These are phyloP conservation scores for Melanerpes formicivorus DNA, from an alignment of 2,113 vertebrate species.

Conservation along the genomic window DNA sequence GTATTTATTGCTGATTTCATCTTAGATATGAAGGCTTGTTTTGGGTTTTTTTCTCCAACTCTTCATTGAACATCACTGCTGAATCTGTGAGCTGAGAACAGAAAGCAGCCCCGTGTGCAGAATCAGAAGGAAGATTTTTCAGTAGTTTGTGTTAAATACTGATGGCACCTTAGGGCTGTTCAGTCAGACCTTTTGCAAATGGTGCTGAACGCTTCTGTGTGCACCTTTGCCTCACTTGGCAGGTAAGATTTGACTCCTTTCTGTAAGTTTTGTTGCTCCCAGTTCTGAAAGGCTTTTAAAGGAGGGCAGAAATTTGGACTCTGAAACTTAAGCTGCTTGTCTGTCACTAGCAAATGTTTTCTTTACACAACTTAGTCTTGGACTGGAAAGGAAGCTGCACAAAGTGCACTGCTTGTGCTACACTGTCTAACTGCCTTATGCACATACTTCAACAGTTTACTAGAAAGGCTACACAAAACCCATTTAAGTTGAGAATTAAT, in stretches of 20 bases:
- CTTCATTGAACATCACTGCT: neutral
- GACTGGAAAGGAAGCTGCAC: neutral
- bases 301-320: neutral
- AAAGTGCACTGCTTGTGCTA: neutral
- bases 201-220: accelerated
- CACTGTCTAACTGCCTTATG: neutral
- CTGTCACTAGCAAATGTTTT: neutral
- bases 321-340: neutral
- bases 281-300: neutral
- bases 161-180: neutral
- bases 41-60: neutral
- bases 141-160: neutral
- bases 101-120: neutral
- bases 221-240: accelerated
- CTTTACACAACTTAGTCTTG: neutral
- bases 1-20: neutral
- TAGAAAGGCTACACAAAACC: neutral
- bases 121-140: neutral
- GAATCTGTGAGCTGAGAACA: neutral
- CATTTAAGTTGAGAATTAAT: neutral
- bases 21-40: neutral
- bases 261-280: neutral
- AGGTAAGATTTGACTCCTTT: neutral
- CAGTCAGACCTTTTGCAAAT: neutral
- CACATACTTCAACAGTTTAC: neutral